Evolutionary conservation across 2,888 invertebrate species (phyloP).

Genomic region (Spicauda simplicius): DNA sequence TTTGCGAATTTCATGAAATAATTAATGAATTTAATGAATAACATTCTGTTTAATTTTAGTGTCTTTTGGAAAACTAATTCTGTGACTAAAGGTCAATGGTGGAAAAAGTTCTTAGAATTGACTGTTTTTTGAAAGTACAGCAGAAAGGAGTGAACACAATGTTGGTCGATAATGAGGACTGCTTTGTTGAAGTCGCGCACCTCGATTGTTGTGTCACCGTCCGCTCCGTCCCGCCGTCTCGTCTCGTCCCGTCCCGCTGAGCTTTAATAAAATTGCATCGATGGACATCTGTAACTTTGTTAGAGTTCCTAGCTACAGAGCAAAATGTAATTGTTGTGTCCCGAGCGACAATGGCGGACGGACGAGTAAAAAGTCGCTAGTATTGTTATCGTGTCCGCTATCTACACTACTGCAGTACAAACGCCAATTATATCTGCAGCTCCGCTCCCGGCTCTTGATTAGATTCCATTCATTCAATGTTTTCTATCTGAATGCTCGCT

Average conservation of each 20-base stretch:
- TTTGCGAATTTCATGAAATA: neutral
- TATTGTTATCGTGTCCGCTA: constrained; percentile 15
- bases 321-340: constrained; percentile 29
- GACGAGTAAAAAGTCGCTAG: constrained; percentile 15
- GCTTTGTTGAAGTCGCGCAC: constrained; percentile 11
- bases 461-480: constrained; percentile 20
- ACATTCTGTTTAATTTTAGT: neutral
- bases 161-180: constrained; percentile 23
- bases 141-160: constrained; percentile 20
- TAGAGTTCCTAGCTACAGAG: constrained; percentile 28
- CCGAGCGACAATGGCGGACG: constrained; percentile 10
- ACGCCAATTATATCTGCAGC: constrained; percentile 24
- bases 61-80: neutral
- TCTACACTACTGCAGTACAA: constrained; percentile 22
- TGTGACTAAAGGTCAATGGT: neutral
- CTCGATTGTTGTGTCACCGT: constrained; percentile 10
- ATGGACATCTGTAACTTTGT: constrained; percentile 30
- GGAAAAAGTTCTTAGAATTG: neutral
- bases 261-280: constrained; percentile 34
- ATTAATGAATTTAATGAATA: neutral
- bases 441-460: constrained; percentile 18
- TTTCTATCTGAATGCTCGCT: neutral
- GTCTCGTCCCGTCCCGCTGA: neutral
- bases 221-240: neutral
- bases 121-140: constrained; percentile 12